These are phyloP conservation scores for Pogona vitticeps DNA, from an alignment of 2,113 vertebrate genomes.

Conservation along the genomic window DNA sequence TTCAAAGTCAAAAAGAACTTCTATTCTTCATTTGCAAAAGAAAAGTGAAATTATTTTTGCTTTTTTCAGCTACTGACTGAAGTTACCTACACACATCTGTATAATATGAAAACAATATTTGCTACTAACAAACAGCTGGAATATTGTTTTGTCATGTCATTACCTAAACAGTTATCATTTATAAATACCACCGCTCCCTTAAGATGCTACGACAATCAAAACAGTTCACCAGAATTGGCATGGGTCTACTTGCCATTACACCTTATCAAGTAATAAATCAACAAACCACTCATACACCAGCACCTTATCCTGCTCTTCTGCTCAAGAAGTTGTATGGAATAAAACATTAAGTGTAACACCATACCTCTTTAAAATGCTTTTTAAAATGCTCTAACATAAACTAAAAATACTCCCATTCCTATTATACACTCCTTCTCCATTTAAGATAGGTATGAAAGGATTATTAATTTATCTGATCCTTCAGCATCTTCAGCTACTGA, in stretches of 20 bases:
- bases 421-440: no score
- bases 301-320: background rate
- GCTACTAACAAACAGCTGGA: background rate
- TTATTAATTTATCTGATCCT: background rate
- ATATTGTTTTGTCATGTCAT: background rate
- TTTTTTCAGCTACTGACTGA: conserved; percentile 3
- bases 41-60: background rate
- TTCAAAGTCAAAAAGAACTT: background rate
- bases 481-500: background rate
- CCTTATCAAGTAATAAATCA: background rate
- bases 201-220: background rate
- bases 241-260: background rate
- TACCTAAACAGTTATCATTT: background rate
- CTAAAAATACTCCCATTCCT: background rate
- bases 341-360: background rate
- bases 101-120: conserved; percentile 1
- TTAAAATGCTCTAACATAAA: background rate
- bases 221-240: background rate
- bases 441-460: background rate
- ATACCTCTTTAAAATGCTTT: no score
- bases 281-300: background rate
- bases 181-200: background rate
- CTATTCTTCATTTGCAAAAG: background rate
- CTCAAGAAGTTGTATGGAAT: background rate
- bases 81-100: background rate